Base-by-base conservation (phyloP, 2,888 invertebrate species). In the Parnassius mnemosyne region DNA sequence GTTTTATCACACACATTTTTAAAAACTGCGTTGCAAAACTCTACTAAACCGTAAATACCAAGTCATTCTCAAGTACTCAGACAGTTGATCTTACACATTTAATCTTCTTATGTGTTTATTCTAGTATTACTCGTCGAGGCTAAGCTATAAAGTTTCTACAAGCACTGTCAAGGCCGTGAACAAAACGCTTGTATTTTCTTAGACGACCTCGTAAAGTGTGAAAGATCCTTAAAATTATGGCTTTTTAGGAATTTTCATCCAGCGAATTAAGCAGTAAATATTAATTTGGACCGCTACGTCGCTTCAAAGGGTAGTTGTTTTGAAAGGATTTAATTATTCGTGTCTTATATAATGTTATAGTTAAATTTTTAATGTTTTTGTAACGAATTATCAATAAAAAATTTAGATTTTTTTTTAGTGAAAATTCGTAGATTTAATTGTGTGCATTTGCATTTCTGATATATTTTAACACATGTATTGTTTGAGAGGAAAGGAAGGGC, bases 31-130 rank as follows among this genome's bases (percentile, higher is more conserved):
- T 25, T 25, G 25, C 3, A 25, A 5, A 25, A 25, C 25, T 25
- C 25, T 25, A 80, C 88, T 78, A 34, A 53, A 53, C 16, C 41
- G 13, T 42, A 46, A 53, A 46, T 51, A 43, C n/a, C 25, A 20
- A 56, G 34, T 43, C 10, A 46, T 42, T 42, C n/a, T 50, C 49
- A 63, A 55, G 43, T 50, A 43, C 43, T 13, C 13, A n/a, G 46
- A 47, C 55, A 63, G 58, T 55, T 51, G 20, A 44, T 25, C 25
- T 25, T 25, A 25, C 25, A 25, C 25, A 25, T 51, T 34, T 63
- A 63, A 63, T 50, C 59, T 59, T 53, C 63, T 63, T 63, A 63
- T 13, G 59, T 59, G 59, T 63, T 63, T 63, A 63, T 59, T 59
- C 55, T 59, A 59, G 59, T 63, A 55, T 63, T 63, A 56, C 55